Conservation (phyloP, 2,113 vertebrate species). For the Dicentrarchus labrax region DNA sequence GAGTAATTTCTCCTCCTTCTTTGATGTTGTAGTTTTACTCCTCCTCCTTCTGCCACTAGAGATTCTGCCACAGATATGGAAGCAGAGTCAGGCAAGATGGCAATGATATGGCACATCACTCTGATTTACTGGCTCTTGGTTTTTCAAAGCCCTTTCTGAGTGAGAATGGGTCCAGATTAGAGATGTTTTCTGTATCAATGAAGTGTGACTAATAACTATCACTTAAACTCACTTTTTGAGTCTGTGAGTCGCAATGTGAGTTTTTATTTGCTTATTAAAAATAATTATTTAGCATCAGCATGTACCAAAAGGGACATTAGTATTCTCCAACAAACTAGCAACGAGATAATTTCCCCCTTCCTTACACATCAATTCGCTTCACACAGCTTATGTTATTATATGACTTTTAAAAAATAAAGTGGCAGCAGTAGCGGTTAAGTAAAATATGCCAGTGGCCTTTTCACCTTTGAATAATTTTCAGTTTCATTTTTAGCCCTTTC, state of each 20-base stretch:
- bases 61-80: conserved; percentile 27
- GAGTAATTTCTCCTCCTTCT: conserved; percentile 91
- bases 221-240: not conserved
- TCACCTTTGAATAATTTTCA: conserved; percentile 3
- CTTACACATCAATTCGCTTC: not conserved
- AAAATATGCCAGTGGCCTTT: conserved; percentile 4
- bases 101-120: not conserved
- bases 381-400: not conserved
- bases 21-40: conserved; percentile 83
- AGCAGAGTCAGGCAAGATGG: conserved; percentile 1
- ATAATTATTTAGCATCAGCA: not conserved
- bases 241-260: not conserved
- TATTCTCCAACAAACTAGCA: not conserved
- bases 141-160: not conserved
- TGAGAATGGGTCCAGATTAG: not conserved
- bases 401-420: conserved; percentile 3
- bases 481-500: conserved; percentile 18
- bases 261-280: not conserved
- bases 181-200: not conserved
- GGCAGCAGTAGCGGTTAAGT: not conserved
- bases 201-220: not conserved
- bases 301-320: not conserved
- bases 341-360: not conserved
- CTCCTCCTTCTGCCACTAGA: conserved; percentile 76
- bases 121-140: not conserved